phyloP scores from a whole-genome alignment of 2,797 vertebrate species.

The Eleutherodactylus coqui region DNA sequence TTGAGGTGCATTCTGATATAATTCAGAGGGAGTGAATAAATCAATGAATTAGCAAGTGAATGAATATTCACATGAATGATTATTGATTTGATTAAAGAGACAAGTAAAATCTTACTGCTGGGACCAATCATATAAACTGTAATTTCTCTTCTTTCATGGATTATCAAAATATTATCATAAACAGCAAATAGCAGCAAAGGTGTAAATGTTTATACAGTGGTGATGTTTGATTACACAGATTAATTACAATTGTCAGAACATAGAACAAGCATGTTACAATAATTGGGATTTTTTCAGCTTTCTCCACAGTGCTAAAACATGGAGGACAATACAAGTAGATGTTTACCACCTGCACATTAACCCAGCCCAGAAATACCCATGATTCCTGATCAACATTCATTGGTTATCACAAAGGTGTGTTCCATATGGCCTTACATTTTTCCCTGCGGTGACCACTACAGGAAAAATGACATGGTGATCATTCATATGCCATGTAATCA shows the following conservation, averaged over 20 bases:
- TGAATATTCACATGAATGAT: no score
- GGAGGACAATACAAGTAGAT: neutral
- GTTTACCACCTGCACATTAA: neutral
- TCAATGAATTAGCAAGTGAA: no score
- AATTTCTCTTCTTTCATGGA: neutral
- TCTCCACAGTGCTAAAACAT: neutral
- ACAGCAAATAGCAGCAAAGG: neutral
- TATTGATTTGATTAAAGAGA: no score
- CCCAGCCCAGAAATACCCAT: neutral
- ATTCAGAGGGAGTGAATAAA: no score
- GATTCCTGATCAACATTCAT: no score
- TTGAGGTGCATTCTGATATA: no score
- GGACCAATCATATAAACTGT: neutral
- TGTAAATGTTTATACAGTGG: neutral
- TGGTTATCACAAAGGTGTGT: no score
- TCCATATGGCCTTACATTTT: no score
- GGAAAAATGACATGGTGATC: no score
- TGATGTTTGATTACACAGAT: conserved; percentile 37
- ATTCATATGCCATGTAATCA: no score
- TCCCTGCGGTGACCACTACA: neutral
- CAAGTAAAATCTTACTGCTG: neutral
- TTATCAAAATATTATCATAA: neutral
- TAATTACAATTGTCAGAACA: conserved; percentile 40
- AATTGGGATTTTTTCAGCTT: conserved; percentile 38
- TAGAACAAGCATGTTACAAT: conserved; percentile 29